Evolutionary conservation across 2,888 invertebrate species (phyloP).

Genomic region (Girardia tigrina): DNA sequence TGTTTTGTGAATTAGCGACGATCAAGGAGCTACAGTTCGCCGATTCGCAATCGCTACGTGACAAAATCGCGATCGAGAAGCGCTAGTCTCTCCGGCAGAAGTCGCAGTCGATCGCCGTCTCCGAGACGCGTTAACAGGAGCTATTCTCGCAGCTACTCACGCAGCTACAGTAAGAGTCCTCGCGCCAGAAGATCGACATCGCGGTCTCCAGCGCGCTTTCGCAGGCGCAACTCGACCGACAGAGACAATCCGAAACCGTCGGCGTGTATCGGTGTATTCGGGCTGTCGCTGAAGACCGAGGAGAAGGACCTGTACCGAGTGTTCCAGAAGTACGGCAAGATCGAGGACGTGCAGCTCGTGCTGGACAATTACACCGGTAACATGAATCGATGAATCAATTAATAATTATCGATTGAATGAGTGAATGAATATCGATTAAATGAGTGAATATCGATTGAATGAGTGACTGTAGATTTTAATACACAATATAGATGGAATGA

Average conservation of each 20-base stretch:
- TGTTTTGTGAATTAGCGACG: too few species aligned
- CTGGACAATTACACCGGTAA: conserved; percentile 72
- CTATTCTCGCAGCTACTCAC: neutral
- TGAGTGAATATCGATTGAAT: too few species aligned
- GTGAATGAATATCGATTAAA: too few species aligned
- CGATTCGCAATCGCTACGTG: conserved; percentile 17
- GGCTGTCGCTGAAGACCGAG: conserved; percentile 76
- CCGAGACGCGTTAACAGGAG: conserved; percentile 29
- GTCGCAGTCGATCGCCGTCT: conserved; percentile 40
- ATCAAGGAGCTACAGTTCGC: neutral
- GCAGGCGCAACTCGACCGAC: conserved; percentile 61
- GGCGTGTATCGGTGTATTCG: conserved; percentile 82
- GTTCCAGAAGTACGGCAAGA: conserved; percentile 76
- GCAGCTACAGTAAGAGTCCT: conserved; percentile 49
- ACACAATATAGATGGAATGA: too few species aligned
- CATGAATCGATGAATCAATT: too few species aligned
- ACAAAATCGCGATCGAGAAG: conserved; percentile 17
- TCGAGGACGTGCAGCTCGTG: conserved; percentile 81
- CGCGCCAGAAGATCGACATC: conserved; percentile 39
- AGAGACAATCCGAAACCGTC: conserved; percentile 73
- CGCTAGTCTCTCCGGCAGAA: conserved; percentile 41
- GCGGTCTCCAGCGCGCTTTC: conserved; percentile 65
- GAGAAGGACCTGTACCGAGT: conserved; percentile 79
- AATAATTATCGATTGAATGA: too few species aligned
- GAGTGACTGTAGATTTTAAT: too few species aligned